phyloP scores from a whole-genome alignment of 2,888 invertebrate species.

The Tricholauxania praeusta region DNA sequence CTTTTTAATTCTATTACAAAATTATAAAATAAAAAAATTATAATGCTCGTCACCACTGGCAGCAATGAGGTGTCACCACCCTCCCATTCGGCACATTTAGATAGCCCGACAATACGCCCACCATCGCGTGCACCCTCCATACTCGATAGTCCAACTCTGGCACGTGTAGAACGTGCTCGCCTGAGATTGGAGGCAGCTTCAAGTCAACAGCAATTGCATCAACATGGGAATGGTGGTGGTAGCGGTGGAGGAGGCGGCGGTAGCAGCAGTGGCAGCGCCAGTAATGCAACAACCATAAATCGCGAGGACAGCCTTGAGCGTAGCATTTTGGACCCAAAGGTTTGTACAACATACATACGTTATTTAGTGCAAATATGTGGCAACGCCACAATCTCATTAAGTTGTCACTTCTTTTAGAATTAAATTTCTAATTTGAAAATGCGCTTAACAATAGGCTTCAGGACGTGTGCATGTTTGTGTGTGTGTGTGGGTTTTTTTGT shows the following conservation, averaged over 20 bases:
- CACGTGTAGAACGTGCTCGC: constrained; percentile 73
- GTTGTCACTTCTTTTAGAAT: too few relatives aligned
- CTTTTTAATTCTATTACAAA: not conserved
- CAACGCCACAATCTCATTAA: too few relatives aligned
- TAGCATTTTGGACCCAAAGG: constrained; percentile 65
- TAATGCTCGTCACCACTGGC: constrained; percentile 28
- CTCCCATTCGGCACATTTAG: not conserved
- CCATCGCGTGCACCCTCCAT: constrained; percentile 69
- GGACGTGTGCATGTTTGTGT: not conserved
- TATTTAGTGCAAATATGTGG: too few relatives aligned
- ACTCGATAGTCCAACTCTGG: constrained; percentile 73
- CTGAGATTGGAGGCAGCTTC: constrained; percentile 69
- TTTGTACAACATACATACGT: constrained; percentile 37
- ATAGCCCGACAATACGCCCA: constrained; percentile 55
- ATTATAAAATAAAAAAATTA: not conserved
- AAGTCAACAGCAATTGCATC: constrained; percentile 48
- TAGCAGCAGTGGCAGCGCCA: constrained; percentile 47
- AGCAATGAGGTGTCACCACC: not conserved
- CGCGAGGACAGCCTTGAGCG: constrained; percentile 66
- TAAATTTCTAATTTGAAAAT: too few relatives aligned
- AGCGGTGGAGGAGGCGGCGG: too few relatives aligned
- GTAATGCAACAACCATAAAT: constrained; percentile 60
- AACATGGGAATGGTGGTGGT: constrained; percentile 47
- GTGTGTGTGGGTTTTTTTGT: not conserved
- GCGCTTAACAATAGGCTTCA: not conserved